Conservation (phyloP, 2,113 vertebrate species). For the Seriola rivoliana region DNA sequence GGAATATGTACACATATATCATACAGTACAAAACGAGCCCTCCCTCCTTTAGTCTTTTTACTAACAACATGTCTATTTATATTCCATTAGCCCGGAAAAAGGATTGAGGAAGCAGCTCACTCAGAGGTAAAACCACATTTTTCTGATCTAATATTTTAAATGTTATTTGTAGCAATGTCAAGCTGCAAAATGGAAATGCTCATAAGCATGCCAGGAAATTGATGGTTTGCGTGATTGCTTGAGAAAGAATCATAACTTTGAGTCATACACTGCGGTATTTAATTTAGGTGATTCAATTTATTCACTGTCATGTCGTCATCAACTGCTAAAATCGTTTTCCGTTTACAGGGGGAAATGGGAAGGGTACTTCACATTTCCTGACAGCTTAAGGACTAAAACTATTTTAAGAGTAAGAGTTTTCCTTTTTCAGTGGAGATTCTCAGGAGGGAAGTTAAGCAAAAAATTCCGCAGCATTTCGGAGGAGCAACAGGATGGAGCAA, state of each 20-base stretch:
- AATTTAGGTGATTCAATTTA: constrained; percentile 66
- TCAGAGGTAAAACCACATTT: constrained; percentile 48
- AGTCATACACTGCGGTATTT: constrained; percentile 51
- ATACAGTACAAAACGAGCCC: constrained; percentile 21
- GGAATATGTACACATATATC: constrained; percentile 53
- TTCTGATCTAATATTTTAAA: constrained; percentile 55
- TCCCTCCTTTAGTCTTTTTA: constrained; percentile 18
- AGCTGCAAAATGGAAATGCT: constrained; percentile 62
- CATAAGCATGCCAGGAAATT: constrained; percentile 54
- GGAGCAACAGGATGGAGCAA: constrained; percentile 14
- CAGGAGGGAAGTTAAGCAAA: neutral
- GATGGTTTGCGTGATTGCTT: constrained; percentile 61
- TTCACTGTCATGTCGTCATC: constrained; percentile 58
- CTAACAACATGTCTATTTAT: constrained; percentile 61
- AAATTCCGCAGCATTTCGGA: constrained; percentile 5
- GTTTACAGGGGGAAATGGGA: constrained; percentile 20
- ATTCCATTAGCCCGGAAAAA: constrained; percentile 64
- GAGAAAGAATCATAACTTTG: constrained; percentile 61
- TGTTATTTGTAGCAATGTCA: constrained; percentile 64
- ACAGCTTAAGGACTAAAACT: constrained; percentile 30
- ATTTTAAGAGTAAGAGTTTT: neutral
- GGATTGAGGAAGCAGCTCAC: constrained; percentile 41
- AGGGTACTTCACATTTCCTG: constrained; percentile 17
- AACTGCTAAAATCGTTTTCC: constrained; percentile 25
- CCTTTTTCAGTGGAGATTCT: neutral